phyloP scores from a whole-genome alignment of 1,140 invertebrate species.

The Eumaeus atala region DNA sequence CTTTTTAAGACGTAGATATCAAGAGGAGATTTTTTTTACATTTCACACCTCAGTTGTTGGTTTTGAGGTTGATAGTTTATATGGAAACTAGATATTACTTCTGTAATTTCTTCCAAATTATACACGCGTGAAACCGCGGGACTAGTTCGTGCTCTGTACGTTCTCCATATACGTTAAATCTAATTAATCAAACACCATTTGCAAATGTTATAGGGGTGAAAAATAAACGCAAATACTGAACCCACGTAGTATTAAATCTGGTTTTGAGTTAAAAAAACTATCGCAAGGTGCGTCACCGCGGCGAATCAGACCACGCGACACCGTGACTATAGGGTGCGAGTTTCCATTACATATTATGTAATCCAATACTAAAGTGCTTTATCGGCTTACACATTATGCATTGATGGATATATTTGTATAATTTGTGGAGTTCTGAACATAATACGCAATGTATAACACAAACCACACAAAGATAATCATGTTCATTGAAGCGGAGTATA shows the following conservation, averaged over 20 bases:
- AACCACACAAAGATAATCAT: constrained; percentile 11
- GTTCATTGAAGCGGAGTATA: constrained; percentile 27
- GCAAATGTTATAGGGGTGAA: too few relatives aligned
- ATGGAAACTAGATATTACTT: too few relatives aligned
- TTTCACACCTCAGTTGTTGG: too few relatives aligned
- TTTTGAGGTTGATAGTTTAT: too few relatives aligned
- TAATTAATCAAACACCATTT: too few relatives aligned
- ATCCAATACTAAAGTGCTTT: constrained; percentile 15
- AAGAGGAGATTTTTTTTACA: too few relatives aligned
- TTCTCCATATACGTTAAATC: too few relatives aligned
- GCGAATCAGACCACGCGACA: constrained; percentile 59
- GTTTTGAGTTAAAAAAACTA: constrained; percentile 36
- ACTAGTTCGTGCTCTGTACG: too few relatives aligned
- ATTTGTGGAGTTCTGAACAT: neutral
- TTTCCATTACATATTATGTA: constrained; percentile 23
- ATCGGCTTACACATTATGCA: constrained; percentile 13
- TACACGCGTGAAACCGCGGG: too few relatives aligned
- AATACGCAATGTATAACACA: constrained; percentile 21
- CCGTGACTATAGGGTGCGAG: constrained; percentile 51
- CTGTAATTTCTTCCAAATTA: too few relatives aligned
- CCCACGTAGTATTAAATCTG: constrained; percentile 25
- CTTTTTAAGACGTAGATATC: too few relatives aligned
- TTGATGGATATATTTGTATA: constrained; percentile 1
- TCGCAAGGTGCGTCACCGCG: constrained; percentile 48
- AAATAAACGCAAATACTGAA: constrained; percentile 21